Base-by-base conservation (phyloP, 1,140 invertebrate genomes). In the Radopholus similis region DNA sequence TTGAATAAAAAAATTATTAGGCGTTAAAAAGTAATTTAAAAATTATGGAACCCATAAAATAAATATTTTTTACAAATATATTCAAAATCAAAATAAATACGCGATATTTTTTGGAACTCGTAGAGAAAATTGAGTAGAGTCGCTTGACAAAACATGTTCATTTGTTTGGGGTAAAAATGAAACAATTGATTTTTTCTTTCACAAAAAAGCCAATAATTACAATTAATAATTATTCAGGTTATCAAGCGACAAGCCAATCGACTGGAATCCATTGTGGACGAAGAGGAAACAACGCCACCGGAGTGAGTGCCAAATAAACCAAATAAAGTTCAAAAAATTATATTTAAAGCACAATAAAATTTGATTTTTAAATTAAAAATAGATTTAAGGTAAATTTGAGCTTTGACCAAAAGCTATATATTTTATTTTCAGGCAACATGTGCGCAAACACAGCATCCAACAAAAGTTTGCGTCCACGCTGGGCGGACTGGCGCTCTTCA, bases 401-500 rank as follows among this genome's bases (percentile, higher is more conserved):
- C n/a, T n/a, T n/a, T n/a, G n/a, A n/a, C 18, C 2, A 64, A 15
- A n/a, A 64, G 13, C 34, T 32, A n/a, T n/a, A n/a, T n/a, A n/a
- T 18, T 64, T 34, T 59, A 68, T 40, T 40, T 42, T 23, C 32
- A 64, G 62, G 11, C 64, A 40, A 30, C 5, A 23, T 38, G 21
- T 28, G 26, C 49, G 68, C 23, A 70, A 70, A 37, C 68, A 70
- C 26, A 66, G 63, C n/a, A 40, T 70, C 28, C 65, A 70, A 21
- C 60, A 71, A 23, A 72, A 77, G 34, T 32, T 77, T 13, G 73
- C 77, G 15, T 62, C 79, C 13, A 77, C 70, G 8, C 65, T 82
- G 4, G 76, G 76, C 26, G 65, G 80, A 47, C 51, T 78, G 13
- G 77, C 79, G 15, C 47, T 78, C 26, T 82, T 78, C 64, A 82